Evolutionary conservation across 2,797 vertebrate species (phyloP).

Genomic region (Anabas testudineus): DNA sequence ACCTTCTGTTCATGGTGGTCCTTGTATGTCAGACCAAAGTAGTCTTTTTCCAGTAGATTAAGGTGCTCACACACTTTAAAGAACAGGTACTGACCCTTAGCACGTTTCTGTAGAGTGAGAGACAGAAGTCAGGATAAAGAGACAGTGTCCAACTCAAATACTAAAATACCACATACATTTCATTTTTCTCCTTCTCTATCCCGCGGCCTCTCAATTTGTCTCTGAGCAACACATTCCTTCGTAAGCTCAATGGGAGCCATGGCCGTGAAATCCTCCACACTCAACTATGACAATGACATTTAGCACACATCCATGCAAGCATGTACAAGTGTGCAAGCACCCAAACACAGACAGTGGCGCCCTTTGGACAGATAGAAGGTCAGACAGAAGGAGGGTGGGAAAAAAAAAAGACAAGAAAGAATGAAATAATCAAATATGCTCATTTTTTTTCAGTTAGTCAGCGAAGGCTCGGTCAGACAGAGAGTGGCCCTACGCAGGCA

Average conservation of each 20-base stretch:
- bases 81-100: slow-evolving; percentile 92
- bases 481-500: slow-evolving; percentile 29
- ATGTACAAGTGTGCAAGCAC: slow-evolving; percentile 6
- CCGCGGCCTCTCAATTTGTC: slow-evolving; percentile 36
- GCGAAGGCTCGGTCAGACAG: slow-evolving; percentile 12
- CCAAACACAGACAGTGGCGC: slow-evolving; percentile 39
- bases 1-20: slow-evolving; percentile 91
- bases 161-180: slow-evolving; percentile 17
- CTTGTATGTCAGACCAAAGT: slow-evolving; percentile 91
- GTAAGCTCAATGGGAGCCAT: slow-evolving; percentile 18
- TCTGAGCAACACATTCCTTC: slow-evolving; percentile 64
- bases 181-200: slow-evolving; percentile 23
- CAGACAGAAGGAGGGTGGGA: slow-evolving; percentile 59
- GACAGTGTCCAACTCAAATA: not conserved
- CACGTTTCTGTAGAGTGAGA: slow-evolving; percentile 88
- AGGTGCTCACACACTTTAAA: slow-evolving; percentile 94
- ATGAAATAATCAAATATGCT: slow-evolving; percentile 50
- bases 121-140: slow-evolving; percentile 7
- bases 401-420: slow-evolving; percentile 44
- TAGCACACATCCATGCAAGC: slow-evolving; percentile 51
- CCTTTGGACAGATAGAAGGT: slow-evolving; percentile 69
- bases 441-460: slow-evolving; percentile 50
- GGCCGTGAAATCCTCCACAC: slow-evolving; percentile 71
- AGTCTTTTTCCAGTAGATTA: slow-evolving; percentile 97
- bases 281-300: slow-evolving; percentile 79